phyloP scores from a whole-genome alignment of 2,797 vertebrate species.

The Malurus splendens region DNA sequence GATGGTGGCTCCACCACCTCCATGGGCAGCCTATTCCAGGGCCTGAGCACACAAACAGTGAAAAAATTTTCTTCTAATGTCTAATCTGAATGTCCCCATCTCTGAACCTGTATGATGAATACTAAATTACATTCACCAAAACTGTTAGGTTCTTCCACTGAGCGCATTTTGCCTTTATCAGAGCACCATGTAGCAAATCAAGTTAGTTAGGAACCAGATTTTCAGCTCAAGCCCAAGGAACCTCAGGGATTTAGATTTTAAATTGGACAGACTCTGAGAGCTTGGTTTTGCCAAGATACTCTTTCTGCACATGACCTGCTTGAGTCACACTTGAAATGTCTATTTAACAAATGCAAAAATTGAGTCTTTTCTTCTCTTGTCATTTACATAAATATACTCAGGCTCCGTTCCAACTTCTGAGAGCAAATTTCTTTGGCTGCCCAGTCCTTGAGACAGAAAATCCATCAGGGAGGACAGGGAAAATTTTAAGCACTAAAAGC shows the following conservation, averaged over 20 bases:
- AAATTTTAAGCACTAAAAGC: neutral
- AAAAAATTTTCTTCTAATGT: rapidly evolving
- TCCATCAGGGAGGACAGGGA: neutral
- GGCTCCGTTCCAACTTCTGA: neutral
- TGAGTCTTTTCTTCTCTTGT: neutral
- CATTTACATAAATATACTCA: neutral
- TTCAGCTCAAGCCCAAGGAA: neutral
- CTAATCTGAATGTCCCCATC: no score
- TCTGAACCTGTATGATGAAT: neutral
- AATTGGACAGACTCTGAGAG: neutral
- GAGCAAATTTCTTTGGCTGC: neutral
- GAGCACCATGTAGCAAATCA: neutral
- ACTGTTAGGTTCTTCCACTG: neutral
- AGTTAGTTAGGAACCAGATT: neutral
- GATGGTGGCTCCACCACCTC: neutral
- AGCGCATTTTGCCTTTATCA: neutral
- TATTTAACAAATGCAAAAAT: neutral
- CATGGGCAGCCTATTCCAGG: rapidly evolving
- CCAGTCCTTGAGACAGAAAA: neutral
- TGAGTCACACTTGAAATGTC: neutral
- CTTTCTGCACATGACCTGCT: neutral
- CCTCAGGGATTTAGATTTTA: neutral
- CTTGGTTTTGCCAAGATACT: neutral
- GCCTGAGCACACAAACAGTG: neutral
- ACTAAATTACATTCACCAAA: neutral